These are phyloP conservation scores for Ectropis grisescens DNA, from an alignment of 1,140 invertebrate genomes.

Conservation along the genomic window DNA sequence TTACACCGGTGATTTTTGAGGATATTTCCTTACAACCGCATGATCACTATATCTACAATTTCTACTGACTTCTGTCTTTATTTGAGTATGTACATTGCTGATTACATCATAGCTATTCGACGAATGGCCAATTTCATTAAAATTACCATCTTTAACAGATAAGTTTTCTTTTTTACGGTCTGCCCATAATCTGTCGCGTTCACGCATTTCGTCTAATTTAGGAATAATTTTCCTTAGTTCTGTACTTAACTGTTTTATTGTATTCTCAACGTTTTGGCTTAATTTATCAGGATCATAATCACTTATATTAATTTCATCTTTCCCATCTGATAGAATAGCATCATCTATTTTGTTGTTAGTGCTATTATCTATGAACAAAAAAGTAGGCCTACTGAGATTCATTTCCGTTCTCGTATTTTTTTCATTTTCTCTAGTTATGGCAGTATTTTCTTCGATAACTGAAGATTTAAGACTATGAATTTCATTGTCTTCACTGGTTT, in stretches of 20 bases:
- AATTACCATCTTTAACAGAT: conserved; percentile 43
- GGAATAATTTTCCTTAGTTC: conserved; percentile 61
- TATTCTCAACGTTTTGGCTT: conserved; percentile 55
- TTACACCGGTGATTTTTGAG: conserved; percentile 8
- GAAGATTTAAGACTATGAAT: too few species aligned
- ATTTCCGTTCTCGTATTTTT: conserved; percentile 48
- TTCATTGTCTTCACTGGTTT: conserved; percentile 13
- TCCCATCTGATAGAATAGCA: conserved; percentile 67
- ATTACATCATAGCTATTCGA: conserved; percentile 10
- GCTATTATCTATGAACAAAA: conserved; percentile 53
- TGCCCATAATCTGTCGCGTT: conserved; percentile 48
- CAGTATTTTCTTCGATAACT: conserved; percentile 19
- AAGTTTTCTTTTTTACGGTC: conserved; percentile 26
- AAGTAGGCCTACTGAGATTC: conserved; percentile 54
- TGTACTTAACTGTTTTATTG: conserved; percentile 57
- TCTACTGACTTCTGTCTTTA: conserved; percentile 4
- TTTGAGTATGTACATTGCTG: conserved; percentile 4
- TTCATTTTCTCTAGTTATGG: conserved; percentile 49
- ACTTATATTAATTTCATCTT: conserved; percentile 56
- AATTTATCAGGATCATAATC: conserved; percentile 51
- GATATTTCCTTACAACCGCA: conserved; percentile 4
- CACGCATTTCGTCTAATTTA: conserved; percentile 59
- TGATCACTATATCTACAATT: conserved; percentile 5
- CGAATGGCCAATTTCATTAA: conserved; percentile 32
- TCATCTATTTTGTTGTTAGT: conserved; percentile 60